phyloP scores from a whole-genome alignment of 2,888 invertebrate genomes.

The Lymantria dispar region DNA sequence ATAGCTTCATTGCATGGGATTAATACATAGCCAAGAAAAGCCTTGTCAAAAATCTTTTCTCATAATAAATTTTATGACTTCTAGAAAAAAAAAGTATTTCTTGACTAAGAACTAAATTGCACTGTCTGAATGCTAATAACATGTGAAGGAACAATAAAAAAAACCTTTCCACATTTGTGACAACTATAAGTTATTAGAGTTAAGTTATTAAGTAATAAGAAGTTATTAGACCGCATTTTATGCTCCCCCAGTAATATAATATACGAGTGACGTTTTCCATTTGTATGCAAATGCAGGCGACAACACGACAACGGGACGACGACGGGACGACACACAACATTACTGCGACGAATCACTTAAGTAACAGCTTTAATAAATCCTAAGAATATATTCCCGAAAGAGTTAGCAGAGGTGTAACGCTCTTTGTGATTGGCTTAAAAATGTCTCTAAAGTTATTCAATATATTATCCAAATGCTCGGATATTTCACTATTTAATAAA shows the following conservation, averaged over 20 bases:
- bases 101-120: conserved; percentile 26
- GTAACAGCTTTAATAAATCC: too few relatives aligned
- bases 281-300: conserved; percentile 68
- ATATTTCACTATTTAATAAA: too few relatives aligned
- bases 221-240: conserved; percentile 27
- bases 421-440: too few relatives aligned
- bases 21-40: too few relatives aligned
- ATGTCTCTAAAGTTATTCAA: too few relatives aligned
- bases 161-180: conserved; percentile 17
- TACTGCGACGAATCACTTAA: background rate
- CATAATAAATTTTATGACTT: background rate
- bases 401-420: too few relatives aligned
- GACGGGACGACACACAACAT: conserved; percentile 20
- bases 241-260: conserved; percentile 53
- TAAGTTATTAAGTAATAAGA: too few relatives aligned
- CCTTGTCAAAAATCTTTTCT: background rate
- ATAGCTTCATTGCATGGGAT: too few relatives aligned
- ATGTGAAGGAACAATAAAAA: conserved; percentile 39
- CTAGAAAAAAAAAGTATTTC: conserved; percentile 12
- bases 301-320: conserved; percentile 26
- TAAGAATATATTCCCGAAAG: too few relatives aligned
- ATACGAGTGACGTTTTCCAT: conserved; percentile 66
- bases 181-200: conserved; percentile 25
- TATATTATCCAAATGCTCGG: too few relatives aligned
- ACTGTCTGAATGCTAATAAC: conserved; percentile 30